These are phyloP conservation scores for Triplophysa siluroides DNA, from an alignment of 2,113 vertebrate species.

Conservation along the genomic window DNA sequence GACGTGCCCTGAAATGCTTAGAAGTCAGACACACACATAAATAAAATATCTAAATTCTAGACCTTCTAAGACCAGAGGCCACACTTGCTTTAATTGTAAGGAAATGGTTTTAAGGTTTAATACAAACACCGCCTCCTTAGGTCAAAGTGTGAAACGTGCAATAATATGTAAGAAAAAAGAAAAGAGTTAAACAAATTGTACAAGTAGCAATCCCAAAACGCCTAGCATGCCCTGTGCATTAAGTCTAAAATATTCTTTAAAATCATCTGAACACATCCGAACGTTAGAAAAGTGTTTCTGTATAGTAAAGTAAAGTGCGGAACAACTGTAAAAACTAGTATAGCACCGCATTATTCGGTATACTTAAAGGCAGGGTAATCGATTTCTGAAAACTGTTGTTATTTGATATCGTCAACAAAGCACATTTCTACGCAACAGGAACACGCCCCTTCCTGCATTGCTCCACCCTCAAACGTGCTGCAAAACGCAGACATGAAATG, in stretches of 20 bases:
- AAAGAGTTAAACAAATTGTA: conserved; percentile 68
- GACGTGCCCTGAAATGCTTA: conserved; percentile 69
- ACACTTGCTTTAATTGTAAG: conserved; percentile 67
- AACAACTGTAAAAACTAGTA: too few species aligned
- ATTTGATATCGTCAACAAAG: too few species aligned
- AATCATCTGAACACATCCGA: too few species aligned
- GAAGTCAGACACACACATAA: conserved; percentile 56
- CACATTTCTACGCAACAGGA: too few species aligned
- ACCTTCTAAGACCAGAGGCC: conserved; percentile 50
- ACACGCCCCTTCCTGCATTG: too few species aligned
- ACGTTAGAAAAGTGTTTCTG: background rate
- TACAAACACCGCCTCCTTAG: background rate
- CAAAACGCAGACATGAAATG: too few species aligned
- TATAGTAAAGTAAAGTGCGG: too few species aligned
- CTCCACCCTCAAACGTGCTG: too few species aligned
- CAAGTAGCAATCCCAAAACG: conserved; percentile 44
- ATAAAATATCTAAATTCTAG: conserved; percentile 29
- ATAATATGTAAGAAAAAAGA: conserved; percentile 65
- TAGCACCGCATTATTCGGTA: too few species aligned
- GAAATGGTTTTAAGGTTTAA: background rate
- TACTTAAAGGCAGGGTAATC: too few species aligned
- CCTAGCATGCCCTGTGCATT: background rate
- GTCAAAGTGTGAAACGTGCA: conserved; percentile 75
- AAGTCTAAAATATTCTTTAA: background rate
- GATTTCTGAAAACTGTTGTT: too few species aligned